phyloP scores from a whole-genome alignment of 2,113 vertebrate genomes.

The Isurus oxyrinchus region DNA sequence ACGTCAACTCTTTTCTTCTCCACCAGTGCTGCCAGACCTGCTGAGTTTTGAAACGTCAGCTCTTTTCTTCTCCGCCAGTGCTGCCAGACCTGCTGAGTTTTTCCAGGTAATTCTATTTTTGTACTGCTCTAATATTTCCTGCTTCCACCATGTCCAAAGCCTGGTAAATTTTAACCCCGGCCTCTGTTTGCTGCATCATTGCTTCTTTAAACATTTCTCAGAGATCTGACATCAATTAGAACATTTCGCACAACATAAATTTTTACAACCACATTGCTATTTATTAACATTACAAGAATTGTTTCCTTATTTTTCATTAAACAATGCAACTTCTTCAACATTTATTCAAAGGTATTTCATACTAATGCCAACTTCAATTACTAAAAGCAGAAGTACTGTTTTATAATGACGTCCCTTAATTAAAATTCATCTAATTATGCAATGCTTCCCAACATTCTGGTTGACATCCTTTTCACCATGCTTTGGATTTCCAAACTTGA shows the following conservation, averaged over 20 bases:
- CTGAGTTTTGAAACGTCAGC: no score
- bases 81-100: no score
- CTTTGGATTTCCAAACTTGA: background rate
- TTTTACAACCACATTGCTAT: constrained; percentile 31
- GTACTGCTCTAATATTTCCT: constrained; percentile 14
- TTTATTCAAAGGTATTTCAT: background rate
- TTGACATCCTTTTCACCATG: background rate
- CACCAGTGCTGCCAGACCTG: no score
- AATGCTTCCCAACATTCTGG: background rate
- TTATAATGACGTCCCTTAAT: background rate
- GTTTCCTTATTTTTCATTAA: constrained; percentile 13
- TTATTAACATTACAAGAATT: constrained; percentile 34
- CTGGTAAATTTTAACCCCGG: background rate
- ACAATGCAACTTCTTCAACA: background rate
- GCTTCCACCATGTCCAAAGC: background rate
- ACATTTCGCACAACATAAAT: constrained; percentile 35
- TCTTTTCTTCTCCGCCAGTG: no score
- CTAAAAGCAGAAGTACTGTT: background rate
- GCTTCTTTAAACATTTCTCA: constrained; percentile 29
- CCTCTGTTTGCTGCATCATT: constrained; percentile 25
- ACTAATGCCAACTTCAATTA: background rate
- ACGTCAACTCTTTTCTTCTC: no score
- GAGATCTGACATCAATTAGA: constrained; percentile 36
- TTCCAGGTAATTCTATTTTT: no score
- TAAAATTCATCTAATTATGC: background rate